A percentile compares a stretch with the other conserved stretches of the same genome.
These are phyloP conservation scores for Steromphala cineraria DNA, from an alignment of 2,888 invertebrate genomes.

Conservation along the genomic window DNA sequence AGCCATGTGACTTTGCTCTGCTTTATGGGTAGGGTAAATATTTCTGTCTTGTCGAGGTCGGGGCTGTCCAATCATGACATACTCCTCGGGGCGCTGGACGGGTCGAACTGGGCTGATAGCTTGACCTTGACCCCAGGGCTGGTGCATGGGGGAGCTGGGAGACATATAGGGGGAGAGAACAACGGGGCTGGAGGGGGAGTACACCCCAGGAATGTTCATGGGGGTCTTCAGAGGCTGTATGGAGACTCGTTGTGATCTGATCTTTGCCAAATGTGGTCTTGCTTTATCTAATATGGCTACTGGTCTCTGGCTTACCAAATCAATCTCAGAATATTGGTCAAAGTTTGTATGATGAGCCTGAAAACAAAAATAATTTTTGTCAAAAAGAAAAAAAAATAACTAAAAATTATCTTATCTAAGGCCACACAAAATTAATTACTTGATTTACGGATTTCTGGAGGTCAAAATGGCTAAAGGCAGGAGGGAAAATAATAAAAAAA, in stretches of 20 bases:
- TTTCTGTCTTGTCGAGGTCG: neutral
- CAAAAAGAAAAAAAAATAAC: too few species aligned
- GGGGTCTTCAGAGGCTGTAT: neutral
- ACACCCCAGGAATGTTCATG: neutral
- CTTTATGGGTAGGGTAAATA: too few species aligned
- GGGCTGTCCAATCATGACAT: slow-evolving; percentile 15
- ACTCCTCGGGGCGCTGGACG: neutral
- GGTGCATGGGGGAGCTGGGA: too few species aligned
- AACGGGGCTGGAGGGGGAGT: slow-evolving; percentile 11
- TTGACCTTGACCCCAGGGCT: neutral
- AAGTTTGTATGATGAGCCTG: slow-evolving; percentile 39
- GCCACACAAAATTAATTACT: too few species aligned
- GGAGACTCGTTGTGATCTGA: neutral
- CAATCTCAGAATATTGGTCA: slow-evolving; percentile 30
- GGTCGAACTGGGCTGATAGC: neutral
- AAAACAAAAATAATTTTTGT: neutral
- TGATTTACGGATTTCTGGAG: too few species aligned
- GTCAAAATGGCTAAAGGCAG: too few species aligned
- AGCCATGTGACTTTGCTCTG: too few species aligned
- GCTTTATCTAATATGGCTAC: slow-evolving; percentile 46
- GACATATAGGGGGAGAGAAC: too few species aligned
- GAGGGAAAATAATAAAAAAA: too few species aligned
- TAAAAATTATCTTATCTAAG: too few species aligned
- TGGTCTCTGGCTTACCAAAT: slow-evolving; percentile 58
- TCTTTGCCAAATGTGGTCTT: neutral